Base-by-base conservation (phyloP, 2,797 vertebrate species). In the Megaceryle alcyon region DNA sequence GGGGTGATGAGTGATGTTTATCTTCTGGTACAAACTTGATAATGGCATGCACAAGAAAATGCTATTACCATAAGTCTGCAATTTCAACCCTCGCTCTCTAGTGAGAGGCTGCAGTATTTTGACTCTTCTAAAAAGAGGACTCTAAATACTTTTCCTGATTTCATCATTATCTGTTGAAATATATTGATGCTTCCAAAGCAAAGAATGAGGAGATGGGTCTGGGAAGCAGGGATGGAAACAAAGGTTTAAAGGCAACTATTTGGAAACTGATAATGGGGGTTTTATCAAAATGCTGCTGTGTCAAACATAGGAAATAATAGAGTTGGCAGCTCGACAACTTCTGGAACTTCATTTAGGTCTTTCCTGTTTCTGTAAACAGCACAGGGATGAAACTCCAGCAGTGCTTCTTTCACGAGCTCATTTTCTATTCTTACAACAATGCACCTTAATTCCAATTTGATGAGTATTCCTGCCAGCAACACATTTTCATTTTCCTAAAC, bases 401-500 rank as follows among this genome's bases (percentile, higher is more conserved):
- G 79, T 60, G 69, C 61, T 86, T 54, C 86, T 83, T 94, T 68
- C 89, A 70, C 1, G 0, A 86, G 87, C 89, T 94, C 31, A 86
- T 69, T 84, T 96, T 77, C 79, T 91, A 29, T 88, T 84, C 85
- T 66, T 88, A 59, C 53, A 95, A 51, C 49, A 89, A 86, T 28
- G 53, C 35, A 61, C 82, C 59, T 95, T 90, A 95, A 96, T 93
- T 97, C 69, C 80, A 46, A 43, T 77, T 81, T 88, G 69, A 91
- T 91, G 80, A 94, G 64, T n/a, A 35, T 25, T 82, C 53, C 77
- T 92, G 85, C 35, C 60, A 96, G 90, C 63, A 82, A 49, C 69
- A 83, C 33, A 64, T 91, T 97, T 93, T 96, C 91, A 90, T 92
- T 97, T 95, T 95, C 82, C 91, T 94, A 97, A 96, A 93, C 80